Base-by-base conservation (phyloP, 2,797 vertebrate species). In the Sebastes minor region DNA sequence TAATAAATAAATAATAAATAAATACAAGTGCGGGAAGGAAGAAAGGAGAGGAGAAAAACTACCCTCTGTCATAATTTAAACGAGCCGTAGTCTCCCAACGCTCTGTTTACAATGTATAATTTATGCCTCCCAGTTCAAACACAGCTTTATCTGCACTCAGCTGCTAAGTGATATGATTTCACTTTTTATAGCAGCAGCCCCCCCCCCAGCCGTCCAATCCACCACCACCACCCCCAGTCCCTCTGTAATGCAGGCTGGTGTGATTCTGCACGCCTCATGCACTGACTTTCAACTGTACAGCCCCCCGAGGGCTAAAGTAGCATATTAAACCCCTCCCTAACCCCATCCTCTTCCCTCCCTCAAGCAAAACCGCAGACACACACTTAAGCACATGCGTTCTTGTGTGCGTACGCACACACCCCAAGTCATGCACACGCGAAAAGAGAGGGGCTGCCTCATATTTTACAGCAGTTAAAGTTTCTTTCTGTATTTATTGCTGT, bases 21-120 rank as follows among this genome's bases (percentile, higher is more conserved):
- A n/a, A n/a, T n/a, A 92, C 90, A 92, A 93, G 90, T 91, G 85
- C 84, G 85, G 90, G 91, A 94, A 92, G 94, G 79, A 86, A 89
- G 70, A 88, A 81, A 90, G 85, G 38, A 83, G 67, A 81, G 83
- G 75, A 93, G 86, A 95, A 93, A 95, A 95, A 95, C 85, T 86
- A 95, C 91, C 95, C 94, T 91, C 91, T 94, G 94, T 93, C 95
- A 97, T 96, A 95, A 97, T 97, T 96, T 96, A 97, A 97, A 96
- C 91, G 95, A 96, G 94, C 94, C 88, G 93, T 84, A 76, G 94
- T 97, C 95, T 96, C 96, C 94, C 91, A 93, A 95, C 88, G 94
- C 93, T 96, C 95, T 97, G 96, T 98, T 98, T 97, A 97, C 96
- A 96, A 96, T 97, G 95, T 96, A 97, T 96, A 97, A 98, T 98